phyloP scores from a whole-genome alignment of 2,888 invertebrate genomes.

The Myopa testacea region DNA sequence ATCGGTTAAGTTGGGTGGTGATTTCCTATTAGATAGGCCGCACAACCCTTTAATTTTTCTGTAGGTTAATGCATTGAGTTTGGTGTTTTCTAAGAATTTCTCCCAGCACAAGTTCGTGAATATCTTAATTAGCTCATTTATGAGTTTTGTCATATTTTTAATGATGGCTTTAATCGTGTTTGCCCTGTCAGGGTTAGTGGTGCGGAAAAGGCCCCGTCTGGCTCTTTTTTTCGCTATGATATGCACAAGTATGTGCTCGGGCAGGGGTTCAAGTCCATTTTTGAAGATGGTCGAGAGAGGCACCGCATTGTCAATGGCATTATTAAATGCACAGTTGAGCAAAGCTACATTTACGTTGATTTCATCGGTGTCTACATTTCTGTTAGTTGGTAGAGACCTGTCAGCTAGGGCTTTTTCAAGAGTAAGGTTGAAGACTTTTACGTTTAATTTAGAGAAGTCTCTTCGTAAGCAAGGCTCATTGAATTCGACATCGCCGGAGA shows the following conservation, averaged over 20 bases:
- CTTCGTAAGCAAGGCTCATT: neutral
- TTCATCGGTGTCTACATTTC: neutral
- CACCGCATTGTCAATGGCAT: neutral
- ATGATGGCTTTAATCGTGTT: neutral
- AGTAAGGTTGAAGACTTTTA: neutral
- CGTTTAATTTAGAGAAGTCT: neutral
- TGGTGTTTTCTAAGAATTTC: neutral
- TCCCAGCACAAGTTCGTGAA: neutral
- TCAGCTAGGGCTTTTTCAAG: neutral
- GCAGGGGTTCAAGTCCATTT: neutral
- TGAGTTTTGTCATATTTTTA: slow-evolving; percentile 1
- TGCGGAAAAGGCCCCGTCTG: neutral
- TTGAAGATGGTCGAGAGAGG: neutral
- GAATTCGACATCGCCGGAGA: neutral
- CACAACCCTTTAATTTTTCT: neutral
- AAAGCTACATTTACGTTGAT: neutral
- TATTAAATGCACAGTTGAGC: neutral
- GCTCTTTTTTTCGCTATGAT: neutral
- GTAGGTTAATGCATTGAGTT: neutral
- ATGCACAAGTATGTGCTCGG: neutral
- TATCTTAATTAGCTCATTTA: neutral
- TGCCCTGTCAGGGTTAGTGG: neutral
- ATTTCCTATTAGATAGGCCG: neutral
- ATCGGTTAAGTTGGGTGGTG: neutral
- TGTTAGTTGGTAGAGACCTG: neutral